Evolutionary conservation across 92 coral and sea anemone genomes (phyloP), one percentile per base, ranked within the genome.

Genomic region (Palythoa caribaeorum): DNA sequence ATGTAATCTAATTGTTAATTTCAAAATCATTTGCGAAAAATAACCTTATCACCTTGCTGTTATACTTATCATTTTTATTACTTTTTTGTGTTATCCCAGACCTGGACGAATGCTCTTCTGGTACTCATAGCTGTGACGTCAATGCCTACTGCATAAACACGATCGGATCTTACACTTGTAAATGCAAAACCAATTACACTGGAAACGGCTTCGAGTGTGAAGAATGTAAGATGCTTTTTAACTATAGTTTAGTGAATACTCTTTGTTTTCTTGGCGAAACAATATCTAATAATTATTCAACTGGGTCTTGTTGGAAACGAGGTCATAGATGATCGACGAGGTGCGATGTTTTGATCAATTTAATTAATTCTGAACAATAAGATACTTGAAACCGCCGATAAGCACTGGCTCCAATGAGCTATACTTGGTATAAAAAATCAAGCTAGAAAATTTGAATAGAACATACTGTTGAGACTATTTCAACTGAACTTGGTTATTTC

Each of bases 121-220:
- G 70, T 40, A 75, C 2, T 5, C 65, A 85, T 59, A 38, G 66
- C 65, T 85, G 89, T 54, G 71, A 73, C n/a, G 47, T 16, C 20
- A 19, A 85, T 40, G 89, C 89, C 6, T 14, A 36, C 9, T 85
- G 89, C 6, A 35, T 28, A 5, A 85, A 85, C 19, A 85, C 62
- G 1, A 37, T 2, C 7, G 89, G 89, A 35, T 44, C 79, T 0
- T 85, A 28, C 70, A 52, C 71, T 4, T 85, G 89, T 12, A 16
- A 35, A 6, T 85, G 89, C 55, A 74, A 73, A 17, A 16, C 16
- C 3, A 80, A 80, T 1, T 85, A 39, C 47, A 44, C 71, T 1
- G 89, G 89, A 53, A 66, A 85, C 12, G 89, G 89, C 8, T 50
- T 50, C 13, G 57, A 75, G 47, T 75, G 79, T 50, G 79, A 75